Conservation (phyloP, 2,888 invertebrate genomes). For the Perithous albicinctus region DNA sequence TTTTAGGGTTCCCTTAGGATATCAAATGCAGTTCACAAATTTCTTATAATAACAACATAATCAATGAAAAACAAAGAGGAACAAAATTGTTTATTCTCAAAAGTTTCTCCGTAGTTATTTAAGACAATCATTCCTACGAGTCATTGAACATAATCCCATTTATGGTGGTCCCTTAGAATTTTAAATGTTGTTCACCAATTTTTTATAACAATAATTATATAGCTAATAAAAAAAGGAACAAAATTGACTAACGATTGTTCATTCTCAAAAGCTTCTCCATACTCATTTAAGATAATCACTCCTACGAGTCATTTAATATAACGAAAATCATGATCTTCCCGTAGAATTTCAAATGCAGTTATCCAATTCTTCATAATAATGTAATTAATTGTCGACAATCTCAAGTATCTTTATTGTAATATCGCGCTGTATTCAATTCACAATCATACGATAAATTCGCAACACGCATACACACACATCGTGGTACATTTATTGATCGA, state of each 20-base stretch:
- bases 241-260: neutral
- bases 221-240: neutral
- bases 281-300: neutral
- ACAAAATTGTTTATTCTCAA: neutral
- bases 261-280: neutral
- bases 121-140: neutral
- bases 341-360: neutral
- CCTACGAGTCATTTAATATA: neutral
- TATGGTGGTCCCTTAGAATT: neutral
- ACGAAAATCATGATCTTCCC: neutral
- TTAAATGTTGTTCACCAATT: neutral
- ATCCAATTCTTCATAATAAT: neutral
- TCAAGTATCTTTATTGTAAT: neutral
- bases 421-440: slow-evolving; percentile 19
- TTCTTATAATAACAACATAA: neutral
- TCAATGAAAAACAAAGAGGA: neutral
- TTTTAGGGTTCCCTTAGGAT: neutral
- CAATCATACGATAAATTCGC: slow-evolving; percentile 23
- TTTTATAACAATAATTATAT: neutral
- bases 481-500: slow-evolving; percentile 36
- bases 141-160: neutral
- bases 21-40: neutral
- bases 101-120: neutral
- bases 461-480: slow-evolving; percentile 36
- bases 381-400: neutral